A percentile compares a stretch with the other conserved stretches of the same genome.
Evolutionary conservation across 1,140 invertebrate genomes (phyloP).

Genomic region (Drosophila sucinea): DNA sequence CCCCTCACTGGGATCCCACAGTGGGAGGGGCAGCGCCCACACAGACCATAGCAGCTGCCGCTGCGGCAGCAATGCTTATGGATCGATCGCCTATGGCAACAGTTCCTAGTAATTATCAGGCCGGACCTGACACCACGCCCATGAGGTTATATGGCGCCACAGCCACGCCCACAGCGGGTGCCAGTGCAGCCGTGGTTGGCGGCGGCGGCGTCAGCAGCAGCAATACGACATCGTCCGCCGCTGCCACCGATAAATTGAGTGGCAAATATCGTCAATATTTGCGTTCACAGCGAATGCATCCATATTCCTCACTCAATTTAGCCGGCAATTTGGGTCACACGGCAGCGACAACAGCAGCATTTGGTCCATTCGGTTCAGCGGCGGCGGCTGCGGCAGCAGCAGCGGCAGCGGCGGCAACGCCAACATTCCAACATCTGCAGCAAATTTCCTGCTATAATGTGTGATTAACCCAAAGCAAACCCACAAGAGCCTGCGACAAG

Average conservation of each 20-base stretch:
- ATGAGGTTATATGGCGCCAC: constrained; percentile 60
- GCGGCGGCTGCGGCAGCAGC: constrained; percentile 37
- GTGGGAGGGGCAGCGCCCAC: constrained; percentile 51
- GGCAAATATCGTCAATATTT: constrained; percentile 85
- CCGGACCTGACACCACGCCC: constrained; percentile 79
- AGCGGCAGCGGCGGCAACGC: constrained; percentile 57
- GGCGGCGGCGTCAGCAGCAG: constrained; percentile 24
- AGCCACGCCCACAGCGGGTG: constrained; percentile 49
- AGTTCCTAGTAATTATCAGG: constrained; percentile 84
- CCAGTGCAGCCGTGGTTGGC: constrained; percentile 38
- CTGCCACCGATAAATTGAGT: constrained; percentile 83
- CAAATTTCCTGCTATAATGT: constrained; percentile 85
- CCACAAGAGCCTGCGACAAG: constrained; percentile 1
- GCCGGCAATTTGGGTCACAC: constrained; percentile 69
- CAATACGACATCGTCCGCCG: constrained; percentile 31
- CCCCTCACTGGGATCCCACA: constrained; percentile 62
- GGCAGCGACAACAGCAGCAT: constrained; percentile 70
- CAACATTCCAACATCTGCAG: constrained; percentile 84
- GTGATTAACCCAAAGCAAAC: constrained; percentile 78
- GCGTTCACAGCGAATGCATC: constrained; percentile 84
- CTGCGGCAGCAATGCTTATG: constrained; percentile 53
- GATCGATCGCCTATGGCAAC: constrained; percentile 82
- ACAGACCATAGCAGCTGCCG: constrained; percentile 23
- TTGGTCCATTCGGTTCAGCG: constrained; percentile 82
- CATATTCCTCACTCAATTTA: constrained; percentile 82